Conservation (phyloP, 2,888 invertebrate genomes). For the Conistra vaccinii region DNA sequence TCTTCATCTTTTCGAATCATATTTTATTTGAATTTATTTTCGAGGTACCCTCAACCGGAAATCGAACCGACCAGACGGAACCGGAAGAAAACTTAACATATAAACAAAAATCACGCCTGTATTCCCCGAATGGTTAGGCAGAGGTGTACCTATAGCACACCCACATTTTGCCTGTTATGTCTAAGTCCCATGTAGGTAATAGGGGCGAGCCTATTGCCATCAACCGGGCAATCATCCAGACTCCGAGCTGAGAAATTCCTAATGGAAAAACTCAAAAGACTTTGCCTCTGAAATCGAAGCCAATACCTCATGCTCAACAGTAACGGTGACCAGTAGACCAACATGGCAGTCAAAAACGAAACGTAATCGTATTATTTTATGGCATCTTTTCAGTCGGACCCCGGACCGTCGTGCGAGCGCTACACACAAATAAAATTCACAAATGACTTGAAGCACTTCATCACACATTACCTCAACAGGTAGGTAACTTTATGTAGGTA, state of each 20-base stretch:
- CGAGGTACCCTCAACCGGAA: too few relatives aligned
- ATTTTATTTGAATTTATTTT: background rate
- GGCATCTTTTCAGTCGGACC: conserved; percentile 74
- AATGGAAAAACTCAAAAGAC: too few relatives aligned
- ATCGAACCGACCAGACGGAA: too few relatives aligned
- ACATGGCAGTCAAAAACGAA: background rate
- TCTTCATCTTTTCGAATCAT: too few relatives aligned
- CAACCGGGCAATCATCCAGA: too few relatives aligned
- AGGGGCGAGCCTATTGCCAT: too few relatives aligned
- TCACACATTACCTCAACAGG: conserved; percentile 85
- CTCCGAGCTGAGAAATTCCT: too few relatives aligned
- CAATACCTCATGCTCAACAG: too few relatives aligned
- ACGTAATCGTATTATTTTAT: background rate
- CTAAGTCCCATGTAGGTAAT: too few relatives aligned
- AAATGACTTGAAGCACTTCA: conserved; percentile 77
- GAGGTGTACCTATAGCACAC: background rate
- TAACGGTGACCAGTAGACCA: background rate
- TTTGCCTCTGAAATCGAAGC: too few relatives aligned
- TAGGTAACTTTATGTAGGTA: conserved; percentile 45
- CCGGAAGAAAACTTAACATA: background rate
- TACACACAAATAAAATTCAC: conserved; percentile 81
- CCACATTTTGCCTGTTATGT: background rate
- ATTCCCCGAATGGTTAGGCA: background rate
- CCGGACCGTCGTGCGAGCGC: conserved; percentile 78
- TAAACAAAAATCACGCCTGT: background rate